Conservation (phyloP, 2,797 vertebrate genomes). For the Parambassis ranga region DNA sequence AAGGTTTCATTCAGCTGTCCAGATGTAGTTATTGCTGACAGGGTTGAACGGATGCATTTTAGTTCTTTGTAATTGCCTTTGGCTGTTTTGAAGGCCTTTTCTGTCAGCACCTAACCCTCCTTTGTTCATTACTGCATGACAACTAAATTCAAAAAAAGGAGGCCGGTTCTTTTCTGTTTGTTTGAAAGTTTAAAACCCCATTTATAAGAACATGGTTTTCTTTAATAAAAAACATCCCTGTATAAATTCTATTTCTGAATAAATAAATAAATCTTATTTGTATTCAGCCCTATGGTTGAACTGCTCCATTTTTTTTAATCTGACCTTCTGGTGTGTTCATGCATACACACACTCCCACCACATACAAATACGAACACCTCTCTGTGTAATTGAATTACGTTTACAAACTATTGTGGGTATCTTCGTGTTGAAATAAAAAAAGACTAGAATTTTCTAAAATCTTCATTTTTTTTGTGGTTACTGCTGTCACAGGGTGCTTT, state of each 20-base stretch:
- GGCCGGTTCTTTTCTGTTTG: slow-evolving; percentile 1
- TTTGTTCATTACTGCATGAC: slow-evolving; percentile 23
- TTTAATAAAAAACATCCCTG: slow-evolving; percentile 41
- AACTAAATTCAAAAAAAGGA: neutral
- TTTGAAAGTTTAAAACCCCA: slow-evolving; percentile 55
- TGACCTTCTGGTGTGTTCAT: slow-evolving; percentile 42
- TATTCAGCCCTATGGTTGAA: slow-evolving; percentile 33
- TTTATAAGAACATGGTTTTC: slow-evolving; percentile 45
- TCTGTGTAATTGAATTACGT: slow-evolving; percentile 36
- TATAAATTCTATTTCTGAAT: slow-evolving; percentile 45
- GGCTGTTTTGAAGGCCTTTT: slow-evolving; percentile 8
- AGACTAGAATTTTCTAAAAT: slow-evolving; percentile 34
- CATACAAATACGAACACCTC: neutral
- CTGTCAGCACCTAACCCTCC: neutral
- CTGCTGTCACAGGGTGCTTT: slow-evolving; percentile 20
- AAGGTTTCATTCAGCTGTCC: slow-evolving; percentile 5
- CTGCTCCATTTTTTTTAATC: slow-evolving; percentile 17
- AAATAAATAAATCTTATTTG: slow-evolving; percentile 52
- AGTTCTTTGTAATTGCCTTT: neutral
- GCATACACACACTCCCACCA: neutral
- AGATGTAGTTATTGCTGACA: neutral
- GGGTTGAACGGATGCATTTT: neutral
- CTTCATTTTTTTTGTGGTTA: slow-evolving; percentile 31
- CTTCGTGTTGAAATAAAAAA: slow-evolving; percentile 38
- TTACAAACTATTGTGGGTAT: slow-evolving; percentile 22